phyloP scores from a whole-genome alignment of 2,113 vertebrate genomes.

The Bos indicus region DNA sequence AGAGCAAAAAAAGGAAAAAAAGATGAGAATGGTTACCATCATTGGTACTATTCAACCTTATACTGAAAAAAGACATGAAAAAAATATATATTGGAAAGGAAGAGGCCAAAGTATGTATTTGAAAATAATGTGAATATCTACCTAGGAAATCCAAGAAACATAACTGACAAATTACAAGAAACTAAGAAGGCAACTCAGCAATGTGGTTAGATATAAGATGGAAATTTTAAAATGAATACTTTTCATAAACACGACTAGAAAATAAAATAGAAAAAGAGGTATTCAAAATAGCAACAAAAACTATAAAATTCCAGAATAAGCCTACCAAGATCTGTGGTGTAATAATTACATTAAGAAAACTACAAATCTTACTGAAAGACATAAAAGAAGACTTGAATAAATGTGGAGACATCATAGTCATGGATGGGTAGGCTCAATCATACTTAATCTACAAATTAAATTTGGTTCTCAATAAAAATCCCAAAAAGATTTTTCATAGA shows the following conservation, averaged over 20 bases:
- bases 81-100: not conserved
- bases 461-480: not conserved
- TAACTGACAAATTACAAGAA: not conserved
- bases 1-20: not conserved
- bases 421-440: not conserved
- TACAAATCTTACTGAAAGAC: not conserved
- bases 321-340: not conserved
- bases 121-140: not conserved
- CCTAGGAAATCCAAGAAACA: not conserved
- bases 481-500: not conserved
- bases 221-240: conserved; percentile 14
- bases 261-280: not conserved
- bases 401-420: not conserved
- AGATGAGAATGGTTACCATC: not conserved
- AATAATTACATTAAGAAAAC: not conserved
- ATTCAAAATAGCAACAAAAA: not conserved
- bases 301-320: not conserved
- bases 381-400: conserved; percentile 8
- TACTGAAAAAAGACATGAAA: not conserved
- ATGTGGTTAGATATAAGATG: not conserved
- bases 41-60: not conserved
- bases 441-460: not conserved
- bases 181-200: not conserved
- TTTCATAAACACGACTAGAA: not conserved
- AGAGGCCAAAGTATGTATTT: not conserved